Base-by-base conservation (phyloP, 2,797 vertebrate species). In the Tenualosa thibaudeaui region DNA sequence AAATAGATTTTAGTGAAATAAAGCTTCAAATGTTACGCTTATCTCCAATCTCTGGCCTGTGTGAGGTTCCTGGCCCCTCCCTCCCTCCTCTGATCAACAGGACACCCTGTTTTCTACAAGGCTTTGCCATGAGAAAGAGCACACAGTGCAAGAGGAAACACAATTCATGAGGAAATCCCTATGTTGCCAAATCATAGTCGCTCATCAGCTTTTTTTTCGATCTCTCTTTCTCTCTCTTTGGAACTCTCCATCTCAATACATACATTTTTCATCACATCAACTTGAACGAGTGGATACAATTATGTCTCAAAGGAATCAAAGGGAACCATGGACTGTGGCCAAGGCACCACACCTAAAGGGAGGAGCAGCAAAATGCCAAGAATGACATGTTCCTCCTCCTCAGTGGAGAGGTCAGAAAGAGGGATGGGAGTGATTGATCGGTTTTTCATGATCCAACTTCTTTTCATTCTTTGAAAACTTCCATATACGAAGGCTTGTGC, bases 131-230 rank as follows among this genome's bases (percentile, higher is more conserved):
- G 81, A 91, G 82, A 84, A 86, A 85, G 56, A 81, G 81, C 87
- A 88, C 54, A 83, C 88, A 81, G 89, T 86, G 84, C 90, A 84
- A 86, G 85, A 90, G 83, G 81, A 91, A 90, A 86, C 84, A 85
- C 81, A 86, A 85, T 86, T 89, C 85, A 88, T 82, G 88, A 88
- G 86, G 81, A 89, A 88, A 88, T 51, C 50, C 13, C 81, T 15
- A 54, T 71, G 85, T 65, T 84, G 89, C 90, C 92, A 93, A 90
- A 88, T 91, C 89, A 89, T 90, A 84, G 88, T 84, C 85, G 84
- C 87, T 87, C 50, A 83, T 90, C 89, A 86, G 68, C 3, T 56
- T 82, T 86, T 85, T 37, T 86, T 51, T 51, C 10, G 3, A 4
- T 51, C 50, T 12, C 50, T 51, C 50, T 51, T 12, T 51, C 10